phyloP scores from a whole-genome alignment of 2,797 vertebrate genomes.

The Streptopelia turtur region DNA sequence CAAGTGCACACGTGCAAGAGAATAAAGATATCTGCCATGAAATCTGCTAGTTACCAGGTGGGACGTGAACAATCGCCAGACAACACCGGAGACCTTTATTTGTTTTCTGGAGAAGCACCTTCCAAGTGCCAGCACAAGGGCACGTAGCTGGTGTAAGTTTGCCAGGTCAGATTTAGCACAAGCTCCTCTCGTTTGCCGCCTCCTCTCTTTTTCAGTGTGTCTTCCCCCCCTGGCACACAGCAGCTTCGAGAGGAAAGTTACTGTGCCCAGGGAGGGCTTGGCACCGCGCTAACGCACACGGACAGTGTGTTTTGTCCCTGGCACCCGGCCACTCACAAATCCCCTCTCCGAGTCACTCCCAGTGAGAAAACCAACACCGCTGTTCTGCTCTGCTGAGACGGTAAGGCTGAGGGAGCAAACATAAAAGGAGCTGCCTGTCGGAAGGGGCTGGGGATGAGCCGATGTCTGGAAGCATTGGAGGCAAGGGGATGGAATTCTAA shows the following conservation, averaged over 20 bases:
- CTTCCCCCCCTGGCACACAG: background rate
- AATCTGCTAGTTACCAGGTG: background rate
- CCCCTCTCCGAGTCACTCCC: slow-evolving; percentile 58
- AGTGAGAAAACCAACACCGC: slow-evolving; percentile 67
- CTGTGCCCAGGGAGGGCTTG: slow-evolving; percentile 55
- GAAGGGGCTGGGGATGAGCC: background rate
- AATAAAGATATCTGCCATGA: background rate
- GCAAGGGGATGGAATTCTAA: background rate
- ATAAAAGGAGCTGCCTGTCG: slow-evolving; percentile 48
- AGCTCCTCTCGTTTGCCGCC: background rate
- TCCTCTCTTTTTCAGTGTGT: background rate
- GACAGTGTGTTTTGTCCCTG: slow-evolving; percentile 62
- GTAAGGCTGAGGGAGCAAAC: slow-evolving; percentile 52
- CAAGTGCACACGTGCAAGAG: background rate
- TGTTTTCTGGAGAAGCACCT: background rate
- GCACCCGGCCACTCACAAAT: background rate
- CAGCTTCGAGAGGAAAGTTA: slow-evolving; percentile 67
- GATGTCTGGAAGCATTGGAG: slow-evolving; percentile 35
- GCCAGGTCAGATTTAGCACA: slow-evolving; percentile 4
- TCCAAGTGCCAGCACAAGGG: background rate
- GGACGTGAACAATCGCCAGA: background rate
- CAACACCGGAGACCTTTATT: background rate
- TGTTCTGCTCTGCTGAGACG: slow-evolving; percentile 52
- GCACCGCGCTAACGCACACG: slow-evolving; percentile 12
- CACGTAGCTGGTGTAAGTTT: background rate